A percentile compares a stretch with the other conserved stretches of the same genome.
Evolutionary conservation across 2,797 vertebrate species (phyloP).

Genomic region (Leptodactylus fallax): DNA sequence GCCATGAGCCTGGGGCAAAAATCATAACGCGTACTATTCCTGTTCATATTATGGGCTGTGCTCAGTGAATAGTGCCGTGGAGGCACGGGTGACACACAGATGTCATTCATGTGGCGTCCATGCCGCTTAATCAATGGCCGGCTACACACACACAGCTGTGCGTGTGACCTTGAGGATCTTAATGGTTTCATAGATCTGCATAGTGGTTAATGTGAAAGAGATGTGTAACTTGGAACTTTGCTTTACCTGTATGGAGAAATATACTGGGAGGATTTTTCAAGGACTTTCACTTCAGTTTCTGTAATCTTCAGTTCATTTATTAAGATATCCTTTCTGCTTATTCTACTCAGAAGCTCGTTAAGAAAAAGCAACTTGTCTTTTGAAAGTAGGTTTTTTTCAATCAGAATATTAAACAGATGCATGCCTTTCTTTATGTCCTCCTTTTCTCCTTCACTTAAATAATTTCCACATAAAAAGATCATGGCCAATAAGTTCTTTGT

Average conservation of each 20-base stretch:
- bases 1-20: no score
- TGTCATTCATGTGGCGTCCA: no score
- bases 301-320: not conserved
- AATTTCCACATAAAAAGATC: conserved; percentile 26
- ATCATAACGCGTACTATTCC: no score
- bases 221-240: no score
- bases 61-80: no score
- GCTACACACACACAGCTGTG: no score
- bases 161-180: no score
- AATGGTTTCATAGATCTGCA: no score
- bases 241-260: conserved; percentile 37
- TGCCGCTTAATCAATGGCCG: no score
- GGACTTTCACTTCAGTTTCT: not conserved
- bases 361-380: conserved; percentile 19
- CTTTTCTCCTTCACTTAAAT: not conserved
- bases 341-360: conserved; percentile 24
- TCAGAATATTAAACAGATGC: not conserved
- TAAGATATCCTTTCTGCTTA: conserved; percentile 24
- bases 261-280: not conserved
- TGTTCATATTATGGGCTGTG: no score
- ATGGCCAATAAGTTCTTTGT: not conserved
- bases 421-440: not conserved
- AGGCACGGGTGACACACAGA: no score
- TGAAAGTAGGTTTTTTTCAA: not conserved
- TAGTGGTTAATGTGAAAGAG: no score